Evolutionary conservation across 1,140 invertebrate species (phyloP).

Genomic region (Musca vetustissima): DNA sequence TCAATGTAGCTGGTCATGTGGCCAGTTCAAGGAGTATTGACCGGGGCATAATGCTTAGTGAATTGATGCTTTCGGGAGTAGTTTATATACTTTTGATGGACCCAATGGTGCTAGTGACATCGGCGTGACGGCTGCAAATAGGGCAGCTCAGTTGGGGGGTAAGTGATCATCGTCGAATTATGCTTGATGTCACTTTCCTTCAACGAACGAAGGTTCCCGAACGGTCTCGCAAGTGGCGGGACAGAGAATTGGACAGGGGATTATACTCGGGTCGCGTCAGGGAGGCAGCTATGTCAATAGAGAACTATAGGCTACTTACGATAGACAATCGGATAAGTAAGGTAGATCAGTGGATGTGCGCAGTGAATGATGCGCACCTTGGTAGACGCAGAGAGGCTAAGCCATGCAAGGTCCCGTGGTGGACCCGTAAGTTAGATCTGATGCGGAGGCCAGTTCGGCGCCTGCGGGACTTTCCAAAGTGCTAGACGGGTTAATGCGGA

Average conservation of each 20-base stretch:
- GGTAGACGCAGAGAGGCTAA: neutral
- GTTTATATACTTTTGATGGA: conserved; percentile 25
- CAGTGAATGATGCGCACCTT: too few relatives aligned
- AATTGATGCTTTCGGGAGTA: conserved; percentile 8
- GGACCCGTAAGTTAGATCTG: too few relatives aligned
- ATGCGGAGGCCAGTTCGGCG: neutral
- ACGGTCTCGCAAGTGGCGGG: too few relatives aligned
- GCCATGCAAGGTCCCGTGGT: neutral
- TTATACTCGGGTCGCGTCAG: neutral
- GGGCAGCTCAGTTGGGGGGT: conserved; percentile 7
- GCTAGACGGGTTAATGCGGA: neutral
- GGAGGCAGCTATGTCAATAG: too few relatives aligned
- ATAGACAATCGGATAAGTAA: too few relatives aligned
- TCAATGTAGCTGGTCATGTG: too few relatives aligned
- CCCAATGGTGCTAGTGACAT: too few relatives aligned
- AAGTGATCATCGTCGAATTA: conserved; percentile 8
- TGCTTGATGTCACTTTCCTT: neutral
- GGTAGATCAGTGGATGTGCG: too few relatives aligned
- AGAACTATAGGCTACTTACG: too few relatives aligned
- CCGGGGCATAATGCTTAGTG: too few relatives aligned
- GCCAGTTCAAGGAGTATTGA: too few relatives aligned
- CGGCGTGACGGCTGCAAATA: conserved; percentile 7
- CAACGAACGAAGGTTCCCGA: too few relatives aligned
- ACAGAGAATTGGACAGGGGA: neutral
- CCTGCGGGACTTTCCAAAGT: neutral